Percentiles rank a stretch among this genome's conserved stretches.
These are phyloP conservation scores for Leptodactylus fallax DNA, from an alignment of 2,797 vertebrate genomes.

Conservation along the genomic window DNA sequence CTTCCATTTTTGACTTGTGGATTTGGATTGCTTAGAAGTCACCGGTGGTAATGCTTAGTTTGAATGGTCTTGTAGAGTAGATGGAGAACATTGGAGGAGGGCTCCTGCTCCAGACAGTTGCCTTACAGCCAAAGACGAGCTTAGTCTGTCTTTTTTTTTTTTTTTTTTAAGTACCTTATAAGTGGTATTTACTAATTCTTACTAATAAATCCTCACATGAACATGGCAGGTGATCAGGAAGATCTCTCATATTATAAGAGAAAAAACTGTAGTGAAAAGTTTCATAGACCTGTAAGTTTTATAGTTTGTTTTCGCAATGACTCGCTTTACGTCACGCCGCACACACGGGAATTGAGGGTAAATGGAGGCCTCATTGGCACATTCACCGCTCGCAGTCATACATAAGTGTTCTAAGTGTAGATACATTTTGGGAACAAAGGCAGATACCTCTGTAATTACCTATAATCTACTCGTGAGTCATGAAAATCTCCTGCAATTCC, in stretches of 20 bases:
- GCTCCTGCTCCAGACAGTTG: neutral
- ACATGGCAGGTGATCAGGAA: neutral
- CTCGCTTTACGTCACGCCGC: neutral
- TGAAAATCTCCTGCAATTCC: neutral
- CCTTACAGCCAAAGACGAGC: neutral
- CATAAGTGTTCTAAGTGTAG: neutral
- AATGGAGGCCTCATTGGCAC: slow-evolving; percentile 8
- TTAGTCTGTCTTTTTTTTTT: too few species aligned
- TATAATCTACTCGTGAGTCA: slow-evolving; percentile 38
- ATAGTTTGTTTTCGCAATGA: neutral
- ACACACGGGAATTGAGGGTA: neutral
- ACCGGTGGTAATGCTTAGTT: too few species aligned
- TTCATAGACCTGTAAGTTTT: neutral
- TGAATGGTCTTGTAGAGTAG: too few species aligned
- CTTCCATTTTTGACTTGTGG: too few species aligned
- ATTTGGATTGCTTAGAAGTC: too few species aligned
- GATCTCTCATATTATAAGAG: neutral
- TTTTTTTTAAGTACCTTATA: too few species aligned
- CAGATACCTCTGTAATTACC: slow-evolving; percentile 33
- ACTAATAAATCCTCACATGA: too few species aligned
- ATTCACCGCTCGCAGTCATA: neutral
- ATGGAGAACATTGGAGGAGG: neutral
- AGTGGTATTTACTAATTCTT: too few species aligned
- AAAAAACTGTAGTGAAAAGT: neutral
- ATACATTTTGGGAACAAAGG: slow-evolving; percentile 29